Conservation (phyloP, 2,113 vertebrate genomes). For the Pardalotus punctatus region DNA sequence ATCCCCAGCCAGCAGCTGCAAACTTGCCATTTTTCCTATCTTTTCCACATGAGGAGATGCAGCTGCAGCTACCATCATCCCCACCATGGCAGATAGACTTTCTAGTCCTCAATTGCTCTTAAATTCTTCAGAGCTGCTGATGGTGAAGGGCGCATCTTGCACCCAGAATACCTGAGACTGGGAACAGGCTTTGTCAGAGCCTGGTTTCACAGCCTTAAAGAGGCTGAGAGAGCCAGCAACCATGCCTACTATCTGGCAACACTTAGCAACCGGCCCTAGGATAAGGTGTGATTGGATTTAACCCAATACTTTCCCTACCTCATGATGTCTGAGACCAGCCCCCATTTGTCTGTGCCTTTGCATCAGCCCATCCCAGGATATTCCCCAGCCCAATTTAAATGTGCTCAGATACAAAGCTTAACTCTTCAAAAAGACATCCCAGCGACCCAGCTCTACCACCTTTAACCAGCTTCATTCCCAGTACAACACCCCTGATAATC, state of each 20-base stretch:
- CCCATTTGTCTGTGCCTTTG: not conserved
- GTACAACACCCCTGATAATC: not conserved
- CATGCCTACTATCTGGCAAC: not conserved
- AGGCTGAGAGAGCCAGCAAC: not conserved
- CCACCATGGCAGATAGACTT: rapidly evolving
- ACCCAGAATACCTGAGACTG: not conserved
- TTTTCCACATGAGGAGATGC: not conserved
- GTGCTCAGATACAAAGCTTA: not conserved
- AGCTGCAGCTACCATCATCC: not conserved
- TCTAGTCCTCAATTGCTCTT: not conserved
- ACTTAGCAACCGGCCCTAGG: not conserved
- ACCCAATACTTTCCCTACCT: not conserved
- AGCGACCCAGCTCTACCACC: not conserved
- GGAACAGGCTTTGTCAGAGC: not conserved
- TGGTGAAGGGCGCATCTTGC: not conserved
- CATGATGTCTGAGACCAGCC: not conserved
- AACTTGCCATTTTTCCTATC: not conserved
- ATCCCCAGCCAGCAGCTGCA: not conserved
- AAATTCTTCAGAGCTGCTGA: not conserved
- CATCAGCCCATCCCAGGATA: not conserved
- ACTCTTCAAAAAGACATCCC: not conserved
- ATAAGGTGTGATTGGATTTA: not conserved
- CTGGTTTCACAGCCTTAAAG: not conserved
- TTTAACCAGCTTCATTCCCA: not conserved
- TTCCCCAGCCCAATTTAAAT: not conserved